These are phyloP conservation scores for Amphimedon queenslandica DNA, from an alignment of 37 sponge, comb jelly and placozoan species.

Conservation along the genomic window DNA sequence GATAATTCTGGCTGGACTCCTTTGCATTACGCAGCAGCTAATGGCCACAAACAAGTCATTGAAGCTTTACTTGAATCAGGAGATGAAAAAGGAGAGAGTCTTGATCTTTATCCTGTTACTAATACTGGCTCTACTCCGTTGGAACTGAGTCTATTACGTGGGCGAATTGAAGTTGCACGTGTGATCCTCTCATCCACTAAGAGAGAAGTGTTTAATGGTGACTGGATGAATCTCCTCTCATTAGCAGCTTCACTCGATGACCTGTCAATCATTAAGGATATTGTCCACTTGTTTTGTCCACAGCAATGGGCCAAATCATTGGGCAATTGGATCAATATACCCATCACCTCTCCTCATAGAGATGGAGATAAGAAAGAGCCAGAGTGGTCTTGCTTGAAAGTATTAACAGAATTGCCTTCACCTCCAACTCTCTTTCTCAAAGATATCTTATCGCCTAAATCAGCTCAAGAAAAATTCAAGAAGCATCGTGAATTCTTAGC, in stretches of 20 bases:
- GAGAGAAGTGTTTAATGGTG: not conserved
- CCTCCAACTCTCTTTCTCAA: not conserved
- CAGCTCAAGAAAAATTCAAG: too few relatives aligned
- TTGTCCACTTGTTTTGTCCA: not conserved
- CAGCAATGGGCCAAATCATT: not conserved
- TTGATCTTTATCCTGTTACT: not conserved
- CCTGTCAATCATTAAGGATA: not conserved
- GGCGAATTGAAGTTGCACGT: not conserved
- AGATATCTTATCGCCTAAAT: too few relatives aligned
- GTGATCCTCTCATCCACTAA: not conserved
- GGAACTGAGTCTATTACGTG: not conserved
- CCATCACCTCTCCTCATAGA: too few relatives aligned
- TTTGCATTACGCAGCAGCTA: constrained; percentile 37
- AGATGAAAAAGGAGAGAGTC: not conserved
- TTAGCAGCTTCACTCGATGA: not conserved
- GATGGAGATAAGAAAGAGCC: too few relatives aligned
- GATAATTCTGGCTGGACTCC: constrained; percentile 32
- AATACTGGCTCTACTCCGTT: not conserved
- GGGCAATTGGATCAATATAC: too few relatives aligned
- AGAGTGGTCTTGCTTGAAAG: too few relatives aligned
- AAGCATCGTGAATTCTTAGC: too few relatives aligned
- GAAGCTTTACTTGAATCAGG: not conserved
- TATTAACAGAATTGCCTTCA: too few relatives aligned
- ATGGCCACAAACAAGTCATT: constrained; percentile 11
- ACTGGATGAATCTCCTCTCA: not conserved